Conservation (phyloP, 2,888 invertebrate genomes). For the Pyralis farinalis region DNA sequence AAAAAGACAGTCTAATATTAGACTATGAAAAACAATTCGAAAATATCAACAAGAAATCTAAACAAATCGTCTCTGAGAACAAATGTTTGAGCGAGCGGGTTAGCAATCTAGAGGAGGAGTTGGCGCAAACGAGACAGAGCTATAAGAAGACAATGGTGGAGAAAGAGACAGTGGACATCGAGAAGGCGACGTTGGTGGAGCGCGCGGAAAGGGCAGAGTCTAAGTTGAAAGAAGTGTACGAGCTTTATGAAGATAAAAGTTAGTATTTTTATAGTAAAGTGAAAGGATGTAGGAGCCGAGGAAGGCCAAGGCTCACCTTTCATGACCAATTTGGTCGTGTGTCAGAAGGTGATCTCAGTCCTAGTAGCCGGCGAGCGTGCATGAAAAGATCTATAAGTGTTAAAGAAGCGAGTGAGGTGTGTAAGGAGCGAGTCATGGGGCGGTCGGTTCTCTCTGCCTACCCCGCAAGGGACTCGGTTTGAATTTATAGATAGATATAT, state of each 20-base stretch:
- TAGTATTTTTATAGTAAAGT: slow-evolving; percentile 43
- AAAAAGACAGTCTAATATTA: slow-evolving; percentile 86
- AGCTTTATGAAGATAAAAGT: slow-evolving; percentile 87
- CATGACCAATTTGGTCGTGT: too few relatives aligned
- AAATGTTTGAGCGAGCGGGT: slow-evolving; percentile 77
- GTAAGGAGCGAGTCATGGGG: too few relatives aligned
- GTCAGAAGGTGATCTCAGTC: too few relatives aligned
- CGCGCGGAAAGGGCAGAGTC: slow-evolving; percentile 86
- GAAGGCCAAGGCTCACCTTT: too few relatives aligned
- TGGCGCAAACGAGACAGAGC: slow-evolving; percentile 56
- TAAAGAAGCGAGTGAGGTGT: too few relatives aligned
- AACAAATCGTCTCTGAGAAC: slow-evolving; percentile 86
- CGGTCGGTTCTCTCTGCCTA: too few relatives aligned
- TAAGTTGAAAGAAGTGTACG: slow-evolving; percentile 87
- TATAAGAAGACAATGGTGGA: slow-evolving; percentile 62
- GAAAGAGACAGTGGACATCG: slow-evolving; percentile 68
- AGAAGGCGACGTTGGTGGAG: slow-evolving; percentile 76
- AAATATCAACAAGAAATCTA: slow-evolving; percentile 85
- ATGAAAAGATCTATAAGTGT: too few relatives aligned
- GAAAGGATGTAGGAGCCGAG: too few relatives aligned
- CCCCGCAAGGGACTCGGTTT: too few relatives aligned
- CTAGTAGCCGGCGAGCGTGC: too few relatives aligned
- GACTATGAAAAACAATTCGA: slow-evolving; percentile 87
- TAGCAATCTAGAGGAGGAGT: slow-evolving; percentile 47
- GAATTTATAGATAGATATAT: too few relatives aligned